Evolutionary conservation across 2,113 vertebrate species (phyloP).

Genomic region (Pagrus major): DNA sequence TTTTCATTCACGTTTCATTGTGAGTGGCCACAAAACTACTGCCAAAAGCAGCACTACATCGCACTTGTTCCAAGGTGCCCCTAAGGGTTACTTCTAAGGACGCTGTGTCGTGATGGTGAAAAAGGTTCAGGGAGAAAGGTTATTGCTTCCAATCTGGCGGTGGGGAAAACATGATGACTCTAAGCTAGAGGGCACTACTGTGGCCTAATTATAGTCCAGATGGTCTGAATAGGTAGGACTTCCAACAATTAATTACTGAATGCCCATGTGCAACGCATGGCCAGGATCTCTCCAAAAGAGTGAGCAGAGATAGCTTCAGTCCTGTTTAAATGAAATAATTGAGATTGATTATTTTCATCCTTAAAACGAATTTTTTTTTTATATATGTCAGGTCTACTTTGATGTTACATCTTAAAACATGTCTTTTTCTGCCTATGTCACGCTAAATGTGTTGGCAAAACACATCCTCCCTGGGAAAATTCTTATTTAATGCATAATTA

Average conservation of each 20-base stretch:
- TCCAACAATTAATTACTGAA: constrained; percentile 68
- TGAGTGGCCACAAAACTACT: constrained; percentile 1
- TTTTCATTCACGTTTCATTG: constrained; percentile 13
- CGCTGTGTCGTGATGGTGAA: constrained; percentile 27
- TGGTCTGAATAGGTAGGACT: constrained; percentile 68
- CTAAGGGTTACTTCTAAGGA: constrained; percentile 46
- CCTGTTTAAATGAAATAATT: background rate
- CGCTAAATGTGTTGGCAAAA: constrained; percentile 5
- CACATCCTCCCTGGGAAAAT: background rate
- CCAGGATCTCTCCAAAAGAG: constrained; percentile 11
- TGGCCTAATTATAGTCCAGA: constrained; percentile 77
- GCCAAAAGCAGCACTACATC: constrained; percentile 34
- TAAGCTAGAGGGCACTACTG: constrained; percentile 57
- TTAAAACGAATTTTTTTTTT: background rate
- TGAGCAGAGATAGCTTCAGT: background rate
- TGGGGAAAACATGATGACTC: constrained; percentile 19
- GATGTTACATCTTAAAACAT: constrained; percentile 2
- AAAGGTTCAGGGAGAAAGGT: constrained; percentile 57
- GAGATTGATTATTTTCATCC: background rate
- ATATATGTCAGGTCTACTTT: background rate
- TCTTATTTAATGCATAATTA: too few species aligned
- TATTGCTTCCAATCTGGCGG: constrained; percentile 48
- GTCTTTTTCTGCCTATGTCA: background rate
- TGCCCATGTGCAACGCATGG: constrained; percentile 44
- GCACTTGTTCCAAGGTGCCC: constrained; percentile 46